Evolutionary conservation across 2,888 invertebrate species (phyloP).

Genomic region (Troilus luridus): DNA sequence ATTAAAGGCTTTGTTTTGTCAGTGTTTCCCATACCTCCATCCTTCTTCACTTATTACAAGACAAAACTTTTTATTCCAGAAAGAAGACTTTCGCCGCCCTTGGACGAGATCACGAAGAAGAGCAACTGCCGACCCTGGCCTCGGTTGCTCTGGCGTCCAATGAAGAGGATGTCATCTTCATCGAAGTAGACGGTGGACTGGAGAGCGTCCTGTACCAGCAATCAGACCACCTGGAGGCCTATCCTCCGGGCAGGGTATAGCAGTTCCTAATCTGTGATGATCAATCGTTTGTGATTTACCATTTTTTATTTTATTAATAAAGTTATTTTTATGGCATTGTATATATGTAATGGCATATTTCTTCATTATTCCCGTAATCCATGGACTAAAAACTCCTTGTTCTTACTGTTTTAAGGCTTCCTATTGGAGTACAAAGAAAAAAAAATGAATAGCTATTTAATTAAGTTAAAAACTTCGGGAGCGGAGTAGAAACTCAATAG

Average conservation of each 20-base stretch:
- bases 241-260: slow-evolving; percentile 1
- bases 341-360: background rate
- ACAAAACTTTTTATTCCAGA: background rate
- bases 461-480: too few species aligned
- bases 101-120: slow-evolving; percentile 49
- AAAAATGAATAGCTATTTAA: too few species aligned
- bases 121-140: slow-evolving; percentile 60
- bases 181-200: slow-evolving; percentile 61
- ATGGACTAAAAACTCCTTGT: too few species aligned
- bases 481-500: too few species aligned
- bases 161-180: slow-evolving; percentile 65
- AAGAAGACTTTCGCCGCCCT: background rate
- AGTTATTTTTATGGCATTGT: background rate
- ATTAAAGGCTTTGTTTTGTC: too few species aligned
- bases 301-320: slow-evolving; percentile 15
- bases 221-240: slow-evolving; percentile 46
- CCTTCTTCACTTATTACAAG: background rate
- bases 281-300: background rate
- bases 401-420: too few species aligned
- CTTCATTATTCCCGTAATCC: too few species aligned
- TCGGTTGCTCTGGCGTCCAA: slow-evolving; percentile 61
- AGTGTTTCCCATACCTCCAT: background rate
- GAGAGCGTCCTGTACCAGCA: slow-evolving; percentile 55
- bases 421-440: too few species aligned
- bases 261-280: background rate